phyloP scores from a whole-genome alignment of 2,113 vertebrate genomes.

The Urocolius indicus region DNA sequence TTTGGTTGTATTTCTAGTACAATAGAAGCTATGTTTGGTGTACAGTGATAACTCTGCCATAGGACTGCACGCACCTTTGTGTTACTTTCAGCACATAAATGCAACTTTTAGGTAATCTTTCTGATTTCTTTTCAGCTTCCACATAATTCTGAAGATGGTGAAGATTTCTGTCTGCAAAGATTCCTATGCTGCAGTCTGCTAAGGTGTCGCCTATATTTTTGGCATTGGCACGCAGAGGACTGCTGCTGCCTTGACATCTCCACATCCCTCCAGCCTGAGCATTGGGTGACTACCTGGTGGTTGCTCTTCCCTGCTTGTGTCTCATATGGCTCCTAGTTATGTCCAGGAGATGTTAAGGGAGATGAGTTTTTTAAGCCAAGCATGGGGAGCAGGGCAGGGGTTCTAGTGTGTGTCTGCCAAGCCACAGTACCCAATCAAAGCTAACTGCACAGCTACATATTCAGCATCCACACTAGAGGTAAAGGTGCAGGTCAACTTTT shows the following conservation, averaged over 20 bases:
- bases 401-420: rapidly evolving
- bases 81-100: background rate
- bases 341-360: background rate
- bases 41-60: background rate
- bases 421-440: background rate
- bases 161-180: background rate
- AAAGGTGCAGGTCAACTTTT: background rate
- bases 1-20: background rate
- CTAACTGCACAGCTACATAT: rapidly evolving
- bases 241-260: rapidly evolving
- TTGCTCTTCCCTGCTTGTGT: background rate
- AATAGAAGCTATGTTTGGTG: background rate
- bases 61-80: background rate
- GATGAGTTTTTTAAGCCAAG: rapidly evolving
- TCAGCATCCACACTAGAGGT: rapidly evolving
- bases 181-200: background rate
- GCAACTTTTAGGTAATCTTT: background rate
- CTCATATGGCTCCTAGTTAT: rapidly evolving
- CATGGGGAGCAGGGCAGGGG: rapidly evolving
- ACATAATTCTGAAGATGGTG: background rate
- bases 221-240: background rate
- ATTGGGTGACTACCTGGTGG: background rate
- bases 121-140: background rate
- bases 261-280: background rate
- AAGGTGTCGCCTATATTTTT: rapidly evolving